phyloP scores from a whole-genome alignment of 2,113 vertebrate species.

The Lophochroa leadbeateri region DNA sequence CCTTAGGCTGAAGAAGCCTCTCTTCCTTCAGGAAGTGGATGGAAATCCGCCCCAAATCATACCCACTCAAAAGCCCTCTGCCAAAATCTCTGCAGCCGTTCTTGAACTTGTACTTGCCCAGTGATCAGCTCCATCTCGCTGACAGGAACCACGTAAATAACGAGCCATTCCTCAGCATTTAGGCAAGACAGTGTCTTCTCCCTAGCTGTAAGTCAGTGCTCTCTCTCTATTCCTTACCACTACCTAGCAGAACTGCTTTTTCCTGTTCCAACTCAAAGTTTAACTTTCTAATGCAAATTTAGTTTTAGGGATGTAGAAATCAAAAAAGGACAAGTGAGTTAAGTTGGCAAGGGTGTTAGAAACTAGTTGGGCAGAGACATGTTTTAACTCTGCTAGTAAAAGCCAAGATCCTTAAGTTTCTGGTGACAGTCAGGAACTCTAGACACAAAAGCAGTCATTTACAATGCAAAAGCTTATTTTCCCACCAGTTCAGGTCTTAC shows the following conservation, averaged over 20 bases:
- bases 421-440: background rate
- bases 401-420: background rate
- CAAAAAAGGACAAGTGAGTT: background rate
- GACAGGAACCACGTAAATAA: background rate
- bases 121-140: background rate
- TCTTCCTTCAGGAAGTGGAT: background rate
- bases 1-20: background rate
- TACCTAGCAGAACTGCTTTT: background rate
- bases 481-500: constrained; percentile 72
- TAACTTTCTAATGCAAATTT: background rate
- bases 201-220: background rate
- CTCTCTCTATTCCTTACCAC: background rate
- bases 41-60: background rate
- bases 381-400: background rate
- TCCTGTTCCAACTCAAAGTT: background rate
- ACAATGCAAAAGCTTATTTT: constrained; percentile 14
- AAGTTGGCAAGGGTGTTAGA: background rate
- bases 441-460: constrained; percentile 39
- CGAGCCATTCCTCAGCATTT: background rate
- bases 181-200: background rate
- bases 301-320: background rate
- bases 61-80: background rate
- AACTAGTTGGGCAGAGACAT: background rate
- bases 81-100: background rate
- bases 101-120: background rate